These are phyloP conservation scores for Poecile montanus DNA, from an alignment of 2,797 vertebrate genomes.

Conservation along the genomic window DNA sequence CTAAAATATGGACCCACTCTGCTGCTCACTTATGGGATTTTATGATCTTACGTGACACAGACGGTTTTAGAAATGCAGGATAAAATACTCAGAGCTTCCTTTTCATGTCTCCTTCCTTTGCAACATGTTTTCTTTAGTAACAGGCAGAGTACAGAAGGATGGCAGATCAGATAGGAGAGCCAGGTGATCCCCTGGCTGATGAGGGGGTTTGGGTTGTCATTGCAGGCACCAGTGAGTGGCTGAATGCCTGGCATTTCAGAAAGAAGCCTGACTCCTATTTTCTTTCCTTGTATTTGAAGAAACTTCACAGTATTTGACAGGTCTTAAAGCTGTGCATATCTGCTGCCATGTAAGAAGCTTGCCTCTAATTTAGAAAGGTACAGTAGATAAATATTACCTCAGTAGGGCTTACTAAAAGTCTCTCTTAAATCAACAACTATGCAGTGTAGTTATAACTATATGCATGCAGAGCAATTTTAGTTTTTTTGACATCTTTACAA, in stretches of 20 bases:
- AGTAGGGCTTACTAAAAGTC: conserved; percentile 42
- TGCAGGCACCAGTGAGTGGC: not conserved
- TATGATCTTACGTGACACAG: not conserved
- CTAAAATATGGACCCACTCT: not conserved
- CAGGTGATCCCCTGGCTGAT: conserved; percentile 33
- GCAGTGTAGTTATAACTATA: conserved; percentile 25
- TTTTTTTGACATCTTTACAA: conserved; percentile 51
- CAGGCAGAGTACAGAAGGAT: conserved; percentile 3
- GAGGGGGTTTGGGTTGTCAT: not conserved
- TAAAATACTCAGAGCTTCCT: conserved; percentile 6
- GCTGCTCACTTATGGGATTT: not conserved
- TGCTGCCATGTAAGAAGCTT: conserved; percentile 52
- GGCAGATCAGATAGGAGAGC: not conserved
- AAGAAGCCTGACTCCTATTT: conserved; percentile 26
- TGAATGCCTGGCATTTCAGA: conserved; percentile 37
- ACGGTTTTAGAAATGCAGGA: not conserved
- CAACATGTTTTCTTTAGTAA: conserved; percentile 25
- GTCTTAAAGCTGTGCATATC: conserved; percentile 45
- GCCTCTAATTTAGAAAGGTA: conserved; percentile 51
- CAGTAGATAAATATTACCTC: conserved; percentile 35
- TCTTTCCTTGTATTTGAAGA: conserved; percentile 12
- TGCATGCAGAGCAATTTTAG: conserved; percentile 25
- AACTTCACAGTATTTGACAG: conserved; percentile 29
- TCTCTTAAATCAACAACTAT: conserved; percentile 46
- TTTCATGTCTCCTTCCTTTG: conserved; percentile 6